A percentile compares a stretch with the other conserved stretches of the same genome.
Evolutionary conservation across 2,888 invertebrate genomes (phyloP).

Genomic region (Drosophila algonquin): DNA sequence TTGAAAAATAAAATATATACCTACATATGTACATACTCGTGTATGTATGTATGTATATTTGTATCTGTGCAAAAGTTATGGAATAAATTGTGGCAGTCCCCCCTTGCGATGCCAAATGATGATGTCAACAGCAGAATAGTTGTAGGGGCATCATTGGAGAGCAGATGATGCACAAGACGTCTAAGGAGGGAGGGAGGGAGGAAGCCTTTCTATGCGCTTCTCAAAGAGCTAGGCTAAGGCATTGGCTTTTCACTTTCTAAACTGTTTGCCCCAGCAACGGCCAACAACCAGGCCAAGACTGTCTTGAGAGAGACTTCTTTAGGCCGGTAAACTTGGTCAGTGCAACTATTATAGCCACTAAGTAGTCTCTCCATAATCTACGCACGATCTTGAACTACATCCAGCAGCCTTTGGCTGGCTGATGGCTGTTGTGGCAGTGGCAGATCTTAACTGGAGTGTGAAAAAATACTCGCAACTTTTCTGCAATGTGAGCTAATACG

Average conservation of each 20-base stretch:
- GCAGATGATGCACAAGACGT: neutral
- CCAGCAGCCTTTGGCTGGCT: slow-evolving; percentile 19
- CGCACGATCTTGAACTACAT: slow-evolving; percentile 73
- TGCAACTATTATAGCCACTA: slow-evolving; percentile 27
- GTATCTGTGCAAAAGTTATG: slow-evolving; percentile 27
- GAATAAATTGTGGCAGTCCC: slow-evolving; percentile 34
- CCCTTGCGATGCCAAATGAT: slow-evolving; percentile 6
- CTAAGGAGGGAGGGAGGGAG: neutral
- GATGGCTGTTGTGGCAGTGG: slow-evolving; percentile 1
- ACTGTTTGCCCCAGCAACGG: slow-evolving; percentile 39
- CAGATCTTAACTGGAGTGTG: slow-evolving; percentile 72
- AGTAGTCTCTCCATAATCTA: slow-evolving; percentile 23
- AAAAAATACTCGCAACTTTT: slow-evolving; percentile 50
- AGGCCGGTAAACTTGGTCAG: slow-evolving; percentile 43
- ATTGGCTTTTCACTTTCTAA: slow-evolving; percentile 66
- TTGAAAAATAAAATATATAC: slow-evolving; percentile 33
- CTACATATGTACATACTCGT: slow-evolving; percentile 31
- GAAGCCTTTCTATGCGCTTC: slow-evolving; percentile 11
- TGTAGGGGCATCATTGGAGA: neutral
- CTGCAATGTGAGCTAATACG: slow-evolving; percentile 65
- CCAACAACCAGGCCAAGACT: slow-evolving; percentile 50
- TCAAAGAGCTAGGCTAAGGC: neutral
- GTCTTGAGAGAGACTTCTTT: slow-evolving; percentile 22
- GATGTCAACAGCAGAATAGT: slow-evolving; percentile 31
- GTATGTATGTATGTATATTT: neutral